These are phyloP conservation scores for Epistrophe grossulariae DNA, from an alignment of 2,888 invertebrate species.

Conservation along the genomic window DNA sequence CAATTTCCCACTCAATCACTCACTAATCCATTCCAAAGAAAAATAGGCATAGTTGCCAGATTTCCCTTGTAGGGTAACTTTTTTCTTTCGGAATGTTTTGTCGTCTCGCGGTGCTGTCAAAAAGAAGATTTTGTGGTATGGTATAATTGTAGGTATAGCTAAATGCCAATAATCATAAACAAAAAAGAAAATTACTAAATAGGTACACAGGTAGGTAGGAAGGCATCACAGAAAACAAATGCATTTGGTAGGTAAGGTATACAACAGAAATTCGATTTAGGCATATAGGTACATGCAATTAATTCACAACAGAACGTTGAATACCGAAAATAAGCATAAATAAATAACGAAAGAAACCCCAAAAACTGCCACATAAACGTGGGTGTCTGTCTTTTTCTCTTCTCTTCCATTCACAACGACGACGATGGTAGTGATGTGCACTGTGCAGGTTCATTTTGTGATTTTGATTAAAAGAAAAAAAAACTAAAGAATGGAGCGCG, in stretches of 20 bases:
- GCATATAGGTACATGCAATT: conserved; percentile 14
- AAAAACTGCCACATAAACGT: conserved; percentile 45
- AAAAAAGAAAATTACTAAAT: conserved; percentile 46
- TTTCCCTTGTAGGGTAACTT: conserved; percentile 35
- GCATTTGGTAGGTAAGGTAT: no score
- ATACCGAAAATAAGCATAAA: conserved; percentile 27
- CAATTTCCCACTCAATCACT: conserved; percentile 49
- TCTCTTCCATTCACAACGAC: background rate
- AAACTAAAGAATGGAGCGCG: conserved; percentile 22
- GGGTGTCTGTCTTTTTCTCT: conserved; percentile 46
- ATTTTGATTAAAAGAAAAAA: conserved; percentile 7
- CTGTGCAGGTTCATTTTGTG: conserved; percentile 41
- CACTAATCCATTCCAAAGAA: conserved; percentile 43
- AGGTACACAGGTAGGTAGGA: background rate
- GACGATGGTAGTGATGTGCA: conserved; percentile 35
- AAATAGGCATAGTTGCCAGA: conserved; percentile 61
- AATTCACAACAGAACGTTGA: conserved; percentile 33
- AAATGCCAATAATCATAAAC: conserved; percentile 59
- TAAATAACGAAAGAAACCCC: background rate
- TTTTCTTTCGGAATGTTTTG: conserved; percentile 48
- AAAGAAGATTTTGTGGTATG: conserved; percentile 49
- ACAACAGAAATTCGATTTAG: conserved; percentile 29
- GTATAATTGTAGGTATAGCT: background rate
- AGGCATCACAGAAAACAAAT: background rate
- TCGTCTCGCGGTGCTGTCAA: conserved; percentile 31